These are phyloP conservation scores for Enteromius anoplus DNA, from an alignment of 2,797 vertebrate genomes.

Conservation along the genomic window DNA sequence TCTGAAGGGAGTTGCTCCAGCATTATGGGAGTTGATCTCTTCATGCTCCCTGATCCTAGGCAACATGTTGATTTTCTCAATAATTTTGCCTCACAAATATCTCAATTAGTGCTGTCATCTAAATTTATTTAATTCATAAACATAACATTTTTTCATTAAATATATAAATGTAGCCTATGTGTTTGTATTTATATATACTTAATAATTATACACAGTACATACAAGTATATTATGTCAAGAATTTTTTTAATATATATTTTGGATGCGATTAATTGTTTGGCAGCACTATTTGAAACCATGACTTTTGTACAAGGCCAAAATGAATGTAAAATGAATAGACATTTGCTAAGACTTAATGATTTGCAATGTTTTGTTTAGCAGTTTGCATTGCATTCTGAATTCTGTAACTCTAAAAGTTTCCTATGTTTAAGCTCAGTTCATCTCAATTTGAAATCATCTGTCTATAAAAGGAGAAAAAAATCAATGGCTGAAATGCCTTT, in stretches of 20 bases:
- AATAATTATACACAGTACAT: no score
- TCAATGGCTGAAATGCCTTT: neutral
- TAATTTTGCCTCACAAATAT: conserved; percentile 5
- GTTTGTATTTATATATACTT: no score
- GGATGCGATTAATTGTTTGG: no score
- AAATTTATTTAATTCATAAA: no score
- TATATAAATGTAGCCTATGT: no score
- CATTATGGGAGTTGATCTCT: conserved; percentile 7
- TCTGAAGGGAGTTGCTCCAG: conserved; percentile 14
- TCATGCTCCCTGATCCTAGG: neutral
- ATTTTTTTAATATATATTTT: no score
- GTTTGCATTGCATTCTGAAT: neutral
- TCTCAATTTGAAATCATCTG: neutral
- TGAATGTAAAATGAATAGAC: neutral
- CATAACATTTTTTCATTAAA: no score
- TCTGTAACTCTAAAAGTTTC: neutral
- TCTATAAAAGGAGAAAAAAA: neutral
- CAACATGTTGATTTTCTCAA: conserved; percentile 10
- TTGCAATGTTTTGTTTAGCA: neutral
- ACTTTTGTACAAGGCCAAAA: neutral
- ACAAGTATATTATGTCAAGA: no score
- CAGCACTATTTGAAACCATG: neutral
- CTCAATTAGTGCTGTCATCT: conserved; percentile 6
- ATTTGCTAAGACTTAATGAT: neutral
- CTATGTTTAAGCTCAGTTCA: no score